Conservation (phyloP, 1,140 invertebrate genomes). For the Ceratitis capitata region DNA sequence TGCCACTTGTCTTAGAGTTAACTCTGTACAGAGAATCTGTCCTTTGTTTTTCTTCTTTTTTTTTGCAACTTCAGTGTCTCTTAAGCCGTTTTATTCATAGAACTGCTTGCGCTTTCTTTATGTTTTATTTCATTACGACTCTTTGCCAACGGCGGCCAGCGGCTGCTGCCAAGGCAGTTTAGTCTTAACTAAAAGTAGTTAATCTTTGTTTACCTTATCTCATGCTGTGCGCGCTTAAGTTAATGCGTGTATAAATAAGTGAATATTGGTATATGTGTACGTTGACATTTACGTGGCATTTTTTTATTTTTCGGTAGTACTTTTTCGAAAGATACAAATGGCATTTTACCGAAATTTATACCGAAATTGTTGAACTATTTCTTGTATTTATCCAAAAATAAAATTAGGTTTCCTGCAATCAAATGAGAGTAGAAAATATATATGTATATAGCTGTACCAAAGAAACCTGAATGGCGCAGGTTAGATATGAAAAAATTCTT, state of each 20-base stretch:
- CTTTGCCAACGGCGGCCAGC: neutral
- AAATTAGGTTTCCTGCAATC: neutral
- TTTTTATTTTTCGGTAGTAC: neutral
- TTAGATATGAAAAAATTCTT: no score
- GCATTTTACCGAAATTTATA: neutral
- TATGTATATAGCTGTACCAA: neutral
- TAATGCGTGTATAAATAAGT: neutral
- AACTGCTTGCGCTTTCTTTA: no score
- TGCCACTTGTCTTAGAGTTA: conserved; percentile 31
- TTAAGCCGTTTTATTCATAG: neutral
- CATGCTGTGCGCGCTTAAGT: neutral
- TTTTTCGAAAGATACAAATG: neutral
- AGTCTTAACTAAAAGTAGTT: conserved; percentile 29
- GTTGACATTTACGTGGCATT: neutral
- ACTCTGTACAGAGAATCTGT: neutral
- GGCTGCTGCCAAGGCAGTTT: neutral
- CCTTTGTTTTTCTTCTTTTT: neutral
- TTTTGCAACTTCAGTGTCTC: neutral
- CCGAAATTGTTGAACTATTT: neutral
- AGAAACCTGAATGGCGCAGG: no score
- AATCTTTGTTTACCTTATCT: conserved; percentile 28
- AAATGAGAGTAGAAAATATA: neutral
- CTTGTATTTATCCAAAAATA: neutral
- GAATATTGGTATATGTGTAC: neutral
- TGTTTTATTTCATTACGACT: neutral